These are phyloP conservation scores for Trachurus trachurus DNA, from an alignment of 2,797 vertebrate genomes.

Conservation along the genomic window DNA sequence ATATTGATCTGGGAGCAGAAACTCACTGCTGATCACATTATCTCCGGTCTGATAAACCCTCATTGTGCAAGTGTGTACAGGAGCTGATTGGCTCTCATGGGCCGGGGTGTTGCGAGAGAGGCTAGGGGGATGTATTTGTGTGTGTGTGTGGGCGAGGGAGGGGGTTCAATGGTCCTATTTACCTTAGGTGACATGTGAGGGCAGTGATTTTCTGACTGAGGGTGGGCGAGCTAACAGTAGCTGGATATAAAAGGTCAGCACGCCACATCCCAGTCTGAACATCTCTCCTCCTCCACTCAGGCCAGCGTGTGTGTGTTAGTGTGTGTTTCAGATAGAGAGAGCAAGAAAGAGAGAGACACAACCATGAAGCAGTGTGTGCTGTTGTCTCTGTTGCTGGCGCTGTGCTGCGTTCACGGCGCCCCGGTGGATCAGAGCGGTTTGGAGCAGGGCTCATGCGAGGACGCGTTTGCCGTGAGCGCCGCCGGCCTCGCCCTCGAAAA, in stretches of 20 bases:
- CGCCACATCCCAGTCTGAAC: neutral
- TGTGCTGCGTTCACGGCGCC: conserved; percentile 57
- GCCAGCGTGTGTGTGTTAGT: neutral
- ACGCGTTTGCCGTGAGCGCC: conserved; percentile 37
- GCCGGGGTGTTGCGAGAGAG: conserved; percentile 1
- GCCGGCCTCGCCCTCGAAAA: conserved; percentile 74
- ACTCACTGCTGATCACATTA: conserved; percentile 9
- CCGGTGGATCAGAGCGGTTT: conserved; percentile 54
- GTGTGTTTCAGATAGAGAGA: too few species aligned
- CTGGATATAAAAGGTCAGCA: conserved; percentile 61
- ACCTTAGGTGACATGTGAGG: conserved; percentile 16
- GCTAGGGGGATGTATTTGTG: too few species aligned
- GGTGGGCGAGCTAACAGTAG: conserved; percentile 2
- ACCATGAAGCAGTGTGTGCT: conserved; percentile 75
- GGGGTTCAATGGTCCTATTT: conserved; percentile 71
- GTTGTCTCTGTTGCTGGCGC: conserved; percentile 67
- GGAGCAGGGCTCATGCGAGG: conserved; percentile 70
- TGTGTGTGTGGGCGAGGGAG: neutral
- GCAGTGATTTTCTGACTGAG: neutral
- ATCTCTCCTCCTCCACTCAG: conserved; percentile 9
- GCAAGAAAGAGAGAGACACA: conserved; percentile 2
- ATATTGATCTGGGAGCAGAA: conserved; percentile 27
- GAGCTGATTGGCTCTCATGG: conserved; percentile 34
- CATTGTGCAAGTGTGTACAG: conserved; percentile 49
- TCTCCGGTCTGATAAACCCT: conserved; percentile 39